Base-by-base conservation (phyloP, 2,113 vertebrate species). In the Guaruba guarouba region DNA sequence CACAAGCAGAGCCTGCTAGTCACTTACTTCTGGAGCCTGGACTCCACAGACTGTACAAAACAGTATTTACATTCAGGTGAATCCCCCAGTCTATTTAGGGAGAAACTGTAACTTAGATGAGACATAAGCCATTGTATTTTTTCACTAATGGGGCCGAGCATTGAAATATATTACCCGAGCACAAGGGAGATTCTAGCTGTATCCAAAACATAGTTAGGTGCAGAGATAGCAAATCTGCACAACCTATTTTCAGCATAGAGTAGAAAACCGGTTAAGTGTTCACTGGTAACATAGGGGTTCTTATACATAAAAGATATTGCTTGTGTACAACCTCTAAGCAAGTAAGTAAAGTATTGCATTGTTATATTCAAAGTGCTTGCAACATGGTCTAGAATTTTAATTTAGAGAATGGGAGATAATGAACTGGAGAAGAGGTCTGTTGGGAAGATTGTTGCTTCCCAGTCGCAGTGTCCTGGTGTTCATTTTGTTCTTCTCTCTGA, bases 211-310 rank as follows among this genome's bases (percentile, higher is more conserved):
- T 15, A 17, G 41, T 11, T 41, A 57, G n/a, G 17, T 35, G 79
- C 19, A 61, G 25, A 79, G 61, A 22, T 1, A 62, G 52, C 37
- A 82, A 59, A 31, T 46, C 66, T 31, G 10, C 44, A 78, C 61
- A 52, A 55, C 12, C 4, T 64, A 2, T 69, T 78, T 49, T 39
- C 54, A 64, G 15, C 33, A 44, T 22, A 16, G 17, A 0, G 0
- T 37, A 33, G 16, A 18, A 75, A 51, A 33, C 62, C 20, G 7
- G 28, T 6, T 5, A 41, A 79, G 10, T 68, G 23, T 41, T 83
- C 37, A 15, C 57, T 12, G 39, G 20, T 52, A 41, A 80, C 31
- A 9, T 48, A 28, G 3, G 10, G 24, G n/a, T 37, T 73, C 20
- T 86, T 15, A 3, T 25, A 46, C 44, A 15, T 27, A 25, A 77